Evolutionary conservation across 2,797 vertebrate genomes (phyloP).

Genomic region (Molossus molossus): DNA sequence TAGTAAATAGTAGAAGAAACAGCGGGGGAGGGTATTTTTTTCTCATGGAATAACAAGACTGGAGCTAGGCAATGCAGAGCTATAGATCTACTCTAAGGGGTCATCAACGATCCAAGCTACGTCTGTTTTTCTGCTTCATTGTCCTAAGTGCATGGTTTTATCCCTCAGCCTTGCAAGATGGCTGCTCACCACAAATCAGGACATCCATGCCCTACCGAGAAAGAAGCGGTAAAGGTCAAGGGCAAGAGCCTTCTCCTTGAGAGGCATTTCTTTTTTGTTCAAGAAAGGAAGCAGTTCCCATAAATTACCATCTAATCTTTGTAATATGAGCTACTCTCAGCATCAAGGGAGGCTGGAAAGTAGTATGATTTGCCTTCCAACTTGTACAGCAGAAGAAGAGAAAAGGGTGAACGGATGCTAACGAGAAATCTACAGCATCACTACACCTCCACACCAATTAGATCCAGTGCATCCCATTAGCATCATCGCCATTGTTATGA

Average conservation of each 20-base stretch:
- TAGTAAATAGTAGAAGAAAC: conserved; percentile 57
- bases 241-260: background rate
- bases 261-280: background rate
- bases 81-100: background rate
- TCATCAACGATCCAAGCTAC: background rate
- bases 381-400: background rate
- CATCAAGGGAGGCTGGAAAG: background rate
- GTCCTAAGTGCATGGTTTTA: background rate
- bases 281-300: background rate
- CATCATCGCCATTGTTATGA: background rate
- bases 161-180: background rate
- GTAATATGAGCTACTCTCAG: background rate
- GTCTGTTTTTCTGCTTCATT: background rate
- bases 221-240: background rate
- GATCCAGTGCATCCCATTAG: background rate
- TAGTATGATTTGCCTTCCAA: background rate
- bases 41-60: background rate
- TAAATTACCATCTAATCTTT: conserved; percentile 12
- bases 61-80: background rate
- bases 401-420: background rate
- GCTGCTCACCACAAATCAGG: background rate
- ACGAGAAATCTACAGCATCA: background rate
- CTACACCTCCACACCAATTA: background rate
- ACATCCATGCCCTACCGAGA: background rate
- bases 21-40: background rate